phyloP scores from a whole-genome alignment of 2,113 vertebrate genomes.

The Burhinus bistriatus region DNA sequence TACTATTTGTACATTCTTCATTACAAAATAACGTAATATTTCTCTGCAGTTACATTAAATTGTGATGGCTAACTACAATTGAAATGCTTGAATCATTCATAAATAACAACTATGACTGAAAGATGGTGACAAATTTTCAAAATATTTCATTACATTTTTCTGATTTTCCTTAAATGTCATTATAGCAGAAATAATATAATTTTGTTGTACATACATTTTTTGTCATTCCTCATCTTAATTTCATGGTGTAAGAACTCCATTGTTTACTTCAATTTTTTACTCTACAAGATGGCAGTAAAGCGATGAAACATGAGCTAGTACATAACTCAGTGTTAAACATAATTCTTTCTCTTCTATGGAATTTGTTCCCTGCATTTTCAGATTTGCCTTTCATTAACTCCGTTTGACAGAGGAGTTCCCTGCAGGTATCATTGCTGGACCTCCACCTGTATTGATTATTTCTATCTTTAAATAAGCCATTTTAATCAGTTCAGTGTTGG shows the following conservation, averaged over 20 bases:
- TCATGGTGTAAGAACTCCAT: not conserved
- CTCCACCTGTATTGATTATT: not conserved
- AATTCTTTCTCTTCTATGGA: not conserved
- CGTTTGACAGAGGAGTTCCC: not conserved
- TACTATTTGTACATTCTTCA: not conserved
- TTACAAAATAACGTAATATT: not conserved
- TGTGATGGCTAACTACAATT: not conserved
- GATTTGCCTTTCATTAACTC: not conserved
- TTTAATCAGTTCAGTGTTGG: not conserved
- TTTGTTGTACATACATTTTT: not conserved
- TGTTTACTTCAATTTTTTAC: not conserved
- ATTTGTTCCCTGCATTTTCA: not conserved
- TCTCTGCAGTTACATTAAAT: not conserved
- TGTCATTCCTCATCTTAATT: not conserved
- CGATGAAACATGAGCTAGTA: not conserved
- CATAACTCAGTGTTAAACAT: not conserved
- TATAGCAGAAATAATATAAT: not conserved
- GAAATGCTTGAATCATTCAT: not conserved
- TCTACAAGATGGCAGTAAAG: not conserved
- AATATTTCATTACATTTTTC: not conserved
- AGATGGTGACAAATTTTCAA: not conserved
- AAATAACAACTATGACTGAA: not conserved
- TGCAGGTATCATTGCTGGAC: not conserved
- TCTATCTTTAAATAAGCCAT: not conserved
- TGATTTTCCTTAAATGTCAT: not conserved